phyloP scores from a whole-genome alignment of 2,113 vertebrate species.

The Callochromis pleurospilus region DNA sequence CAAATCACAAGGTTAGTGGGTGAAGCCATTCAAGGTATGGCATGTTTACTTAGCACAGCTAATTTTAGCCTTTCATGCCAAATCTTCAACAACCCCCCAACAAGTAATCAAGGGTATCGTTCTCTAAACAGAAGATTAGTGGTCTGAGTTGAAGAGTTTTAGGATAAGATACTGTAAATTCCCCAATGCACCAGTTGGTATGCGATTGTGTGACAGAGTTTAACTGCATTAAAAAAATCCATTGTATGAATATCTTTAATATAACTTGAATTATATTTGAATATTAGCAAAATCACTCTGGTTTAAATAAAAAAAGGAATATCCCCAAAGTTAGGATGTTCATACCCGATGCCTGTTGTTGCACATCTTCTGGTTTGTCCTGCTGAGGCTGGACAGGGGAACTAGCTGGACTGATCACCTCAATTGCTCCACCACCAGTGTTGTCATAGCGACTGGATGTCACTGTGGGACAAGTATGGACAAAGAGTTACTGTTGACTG shows the following conservation, averaged over 20 bases:
- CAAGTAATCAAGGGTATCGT: background rate
- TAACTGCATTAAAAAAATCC: background rate
- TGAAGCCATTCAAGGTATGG: background rate
- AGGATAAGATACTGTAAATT: background rate
- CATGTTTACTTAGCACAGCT: background rate
- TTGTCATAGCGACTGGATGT: slow-evolving; percentile 90
- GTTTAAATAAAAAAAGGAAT: background rate
- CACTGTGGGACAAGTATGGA: slow-evolving; percentile 68
- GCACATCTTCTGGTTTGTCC: slow-evolving; percentile 70
- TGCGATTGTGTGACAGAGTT: background rate
- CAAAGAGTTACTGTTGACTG: background rate
- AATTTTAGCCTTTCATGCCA: background rate
- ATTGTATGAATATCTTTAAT: background rate
- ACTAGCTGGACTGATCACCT: slow-evolving; percentile 93
- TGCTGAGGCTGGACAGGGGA: slow-evolving; percentile 87
- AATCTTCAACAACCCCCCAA: background rate
- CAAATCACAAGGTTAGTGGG: slow-evolving; percentile 27
- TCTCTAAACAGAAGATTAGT: background rate
- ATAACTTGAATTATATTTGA: background rate
- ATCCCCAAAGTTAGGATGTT: background rate
- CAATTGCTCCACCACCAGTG: slow-evolving; percentile 82
- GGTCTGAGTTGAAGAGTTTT: background rate
- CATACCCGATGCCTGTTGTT: slow-evolving; percentile 78
- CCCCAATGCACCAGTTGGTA: background rate
- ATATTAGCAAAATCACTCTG: background rate